phyloP scores from a whole-genome alignment of 2,888 invertebrate genomes.

The Frankliniella fusca region DNA sequence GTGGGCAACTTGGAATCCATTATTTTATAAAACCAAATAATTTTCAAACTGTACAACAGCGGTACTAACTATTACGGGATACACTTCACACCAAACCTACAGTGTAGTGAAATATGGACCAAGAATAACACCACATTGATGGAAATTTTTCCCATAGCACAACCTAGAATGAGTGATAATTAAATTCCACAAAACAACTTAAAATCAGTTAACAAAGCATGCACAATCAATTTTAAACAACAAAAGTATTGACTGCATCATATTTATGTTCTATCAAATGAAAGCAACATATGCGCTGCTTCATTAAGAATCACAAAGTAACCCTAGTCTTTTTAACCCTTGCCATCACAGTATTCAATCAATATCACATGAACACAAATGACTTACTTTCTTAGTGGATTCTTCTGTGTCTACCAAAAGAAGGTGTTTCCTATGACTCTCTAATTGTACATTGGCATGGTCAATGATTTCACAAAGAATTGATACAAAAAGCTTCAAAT shows the following conservation, averaged over 20 bases:
- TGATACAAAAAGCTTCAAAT: not conserved
- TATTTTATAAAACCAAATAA: no score
- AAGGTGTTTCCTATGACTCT: not conserved
- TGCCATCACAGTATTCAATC: conserved; percentile 15
- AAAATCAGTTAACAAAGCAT: conserved; percentile 20
- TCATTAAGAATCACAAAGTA: conserved; percentile 4
- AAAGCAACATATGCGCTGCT: not conserved
- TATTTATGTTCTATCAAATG: conserved; percentile 4
- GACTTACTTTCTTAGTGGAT: not conserved
- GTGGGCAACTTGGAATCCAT: no score
- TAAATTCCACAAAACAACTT: conserved; percentile 2
- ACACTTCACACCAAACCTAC: not conserved
- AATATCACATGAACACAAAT: conserved; percentile 12
- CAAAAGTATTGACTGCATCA: not conserved
- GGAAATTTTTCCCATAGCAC: not conserved
- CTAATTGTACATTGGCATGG: not conserved
- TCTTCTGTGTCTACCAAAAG: not conserved
- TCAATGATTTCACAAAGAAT: not conserved
- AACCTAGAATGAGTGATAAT: not conserved
- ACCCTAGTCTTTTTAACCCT: conserved; percentile 11
- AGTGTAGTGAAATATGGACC: not conserved
- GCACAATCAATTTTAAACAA: conserved; percentile 8
- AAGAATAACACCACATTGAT: not conserved
- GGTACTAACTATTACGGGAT: not conserved
- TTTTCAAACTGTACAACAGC: not conserved